Conservation (phyloP, 2,113 vertebrate species). For the Lagenorhynchus albirostris region DNA sequence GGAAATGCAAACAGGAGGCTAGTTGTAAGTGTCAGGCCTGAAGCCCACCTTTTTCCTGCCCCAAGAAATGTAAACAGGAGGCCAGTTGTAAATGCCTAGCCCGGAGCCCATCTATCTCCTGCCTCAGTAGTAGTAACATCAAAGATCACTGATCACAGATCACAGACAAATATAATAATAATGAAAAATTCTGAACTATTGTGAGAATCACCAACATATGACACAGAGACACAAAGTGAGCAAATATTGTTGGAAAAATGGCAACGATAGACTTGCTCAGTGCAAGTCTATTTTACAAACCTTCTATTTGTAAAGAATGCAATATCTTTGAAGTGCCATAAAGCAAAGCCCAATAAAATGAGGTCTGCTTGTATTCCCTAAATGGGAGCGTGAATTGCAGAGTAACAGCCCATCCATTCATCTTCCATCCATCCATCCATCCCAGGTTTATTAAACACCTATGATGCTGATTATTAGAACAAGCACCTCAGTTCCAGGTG, state of each 20-base stretch:
- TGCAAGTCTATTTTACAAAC: not conserved
- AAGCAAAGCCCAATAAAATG: not conserved
- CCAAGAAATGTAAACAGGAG: no score
- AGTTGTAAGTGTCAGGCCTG: no score
- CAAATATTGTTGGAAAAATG: not conserved
- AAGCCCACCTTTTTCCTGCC: no score
- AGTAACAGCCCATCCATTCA: not conserved
- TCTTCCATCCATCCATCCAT: not conserved
- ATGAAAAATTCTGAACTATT: not conserved
- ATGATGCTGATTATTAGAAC: not conserved
- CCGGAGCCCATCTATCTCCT: no score
- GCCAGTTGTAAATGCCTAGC: no score
- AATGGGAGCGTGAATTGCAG: not conserved
- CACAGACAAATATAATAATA: not conserved
- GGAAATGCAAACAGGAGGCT: no score
- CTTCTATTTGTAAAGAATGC: not conserved
- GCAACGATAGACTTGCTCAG: not conserved
- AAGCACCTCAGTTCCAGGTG: not conserved
- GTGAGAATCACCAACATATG: not conserved
- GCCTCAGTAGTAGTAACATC: not conserved
- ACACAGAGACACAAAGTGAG: not conserved
- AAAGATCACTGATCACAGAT: not conserved
- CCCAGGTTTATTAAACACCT: not conserved
- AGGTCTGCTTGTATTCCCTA: not conserved
- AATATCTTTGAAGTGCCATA: not conserved